These are phyloP conservation scores for Cerceris ruficornis DNA, from an alignment of 2,888 invertebrate genomes.

Conservation along the genomic window DNA sequence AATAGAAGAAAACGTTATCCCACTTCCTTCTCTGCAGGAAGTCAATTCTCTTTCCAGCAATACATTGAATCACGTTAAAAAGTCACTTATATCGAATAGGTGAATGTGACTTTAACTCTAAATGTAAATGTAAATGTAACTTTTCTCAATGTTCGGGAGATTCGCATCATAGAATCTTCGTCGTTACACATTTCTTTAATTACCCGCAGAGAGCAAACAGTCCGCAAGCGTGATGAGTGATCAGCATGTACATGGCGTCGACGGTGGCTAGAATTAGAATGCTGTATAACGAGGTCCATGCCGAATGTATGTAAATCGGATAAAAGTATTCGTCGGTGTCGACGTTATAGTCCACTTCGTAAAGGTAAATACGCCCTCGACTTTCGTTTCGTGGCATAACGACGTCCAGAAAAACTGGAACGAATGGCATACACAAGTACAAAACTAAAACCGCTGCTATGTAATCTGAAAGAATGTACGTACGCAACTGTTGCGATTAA, in stretches of 20 bases:
- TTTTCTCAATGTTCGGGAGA: no score
- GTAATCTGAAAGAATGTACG: neutral
- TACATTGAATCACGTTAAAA: no score
- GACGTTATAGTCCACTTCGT: conserved; percentile 21
- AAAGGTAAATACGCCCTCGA: conserved; percentile 15
- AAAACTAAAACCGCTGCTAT: neutral
- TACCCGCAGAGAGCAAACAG: conserved; percentile 36
- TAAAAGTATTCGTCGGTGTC: conserved; percentile 35
- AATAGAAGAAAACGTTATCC: no score
- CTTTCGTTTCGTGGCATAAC: conserved; percentile 30
- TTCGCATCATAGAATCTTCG: no score
- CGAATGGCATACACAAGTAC: conserved; percentile 3
- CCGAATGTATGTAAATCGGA: conserved; percentile 10
- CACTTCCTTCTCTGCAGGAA: no score
- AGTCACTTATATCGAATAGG: no score
- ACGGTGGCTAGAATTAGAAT: neutral
- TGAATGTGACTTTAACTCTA: no score
- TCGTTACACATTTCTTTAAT: neutral
- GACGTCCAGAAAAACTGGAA: conserved; percentile 16
- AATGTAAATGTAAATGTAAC: no score
- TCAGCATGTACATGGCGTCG: conserved; percentile 31
- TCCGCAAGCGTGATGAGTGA: conserved; percentile 35
- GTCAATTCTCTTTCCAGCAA: no score
- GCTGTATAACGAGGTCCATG: neutral
- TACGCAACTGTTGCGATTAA: neutral